Evolutionary conservation across 2,113 vertebrate species (phyloP), one percentile per base, ranked within the genome.

Genomic region (Lophochroa leadbeateri): DNA sequence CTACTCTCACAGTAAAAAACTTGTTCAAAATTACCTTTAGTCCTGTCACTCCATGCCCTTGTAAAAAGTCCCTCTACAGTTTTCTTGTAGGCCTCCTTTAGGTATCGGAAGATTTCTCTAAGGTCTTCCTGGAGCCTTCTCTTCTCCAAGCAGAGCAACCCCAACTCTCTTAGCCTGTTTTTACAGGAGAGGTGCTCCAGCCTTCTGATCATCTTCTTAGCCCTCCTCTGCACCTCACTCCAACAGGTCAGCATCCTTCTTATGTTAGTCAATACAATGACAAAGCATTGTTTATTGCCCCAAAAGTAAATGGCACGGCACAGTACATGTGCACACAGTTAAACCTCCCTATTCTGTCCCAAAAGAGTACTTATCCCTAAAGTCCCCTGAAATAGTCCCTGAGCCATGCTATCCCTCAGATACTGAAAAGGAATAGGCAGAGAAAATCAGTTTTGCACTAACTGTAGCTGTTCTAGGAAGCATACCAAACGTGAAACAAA

Each of bases 231-330:
- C 25, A 33, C 27, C 27, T 55, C 6, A 35, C 12, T 11, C 12
- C 49, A 78, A 50, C 8, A 71, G 64, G 25, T 43, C 46, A 27
- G n/a, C 15, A 17, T 43, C 49, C 10, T 76, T 52, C 46, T 52
- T 27, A 60, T 60, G 7, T 9, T 49, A 15, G 17, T 20, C 18
- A 92, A 61, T 31, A 60, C 7, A 43, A 46, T 24, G 11, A 8
- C 17, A 82, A 61, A 25, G 5, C 9, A 10, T 35, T 85, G 29
- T 29, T 80, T 3, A 6, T 50, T 50, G 10, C 7, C 33, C 17
- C 68, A 3, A 3, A 41, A 17, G 17, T 27, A 80, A 76, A 24
- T 10, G 23, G 18, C 33, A 21, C 0, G 0, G 4, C 13, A 44
- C 8, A 76, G 12, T 7, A 55, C 68, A 3, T 37, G 17, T 53